A percentile compares a stretch with the other conserved stretches of the same genome.
phyloP scores from a whole-genome alignment of 2,888 invertebrate species.

The Mimas tiliae region DNA sequence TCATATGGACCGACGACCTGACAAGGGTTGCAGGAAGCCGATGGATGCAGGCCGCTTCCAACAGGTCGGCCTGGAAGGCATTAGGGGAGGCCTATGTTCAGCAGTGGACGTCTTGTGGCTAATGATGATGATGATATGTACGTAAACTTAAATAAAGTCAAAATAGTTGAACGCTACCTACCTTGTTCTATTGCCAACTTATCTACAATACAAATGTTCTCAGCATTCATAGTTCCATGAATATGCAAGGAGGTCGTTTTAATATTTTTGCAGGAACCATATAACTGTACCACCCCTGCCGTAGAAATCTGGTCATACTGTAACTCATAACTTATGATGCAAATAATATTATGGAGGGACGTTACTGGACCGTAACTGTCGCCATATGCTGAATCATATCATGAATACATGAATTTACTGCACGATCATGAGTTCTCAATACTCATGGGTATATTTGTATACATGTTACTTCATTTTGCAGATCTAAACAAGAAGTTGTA shows the following conservation, averaged over 20 bases:
- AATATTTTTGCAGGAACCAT: not conserved
- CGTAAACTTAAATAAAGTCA: not conserved
- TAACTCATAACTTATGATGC: slow-evolving; percentile 29
- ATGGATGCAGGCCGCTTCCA: too few relatives aligned
- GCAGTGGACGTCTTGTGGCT: too few relatives aligned
- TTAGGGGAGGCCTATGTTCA: too few relatives aligned
- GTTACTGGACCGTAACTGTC: slow-evolving; percentile 24
- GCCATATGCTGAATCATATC: slow-evolving; percentile 22
- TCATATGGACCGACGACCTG: too few relatives aligned
- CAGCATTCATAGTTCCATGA: not conserved
- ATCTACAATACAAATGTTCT: not conserved
- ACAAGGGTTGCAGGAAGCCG: too few relatives aligned
- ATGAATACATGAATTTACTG: slow-evolving; percentile 16
- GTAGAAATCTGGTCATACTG: slow-evolving; percentile 24
- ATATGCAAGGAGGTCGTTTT: not conserved
- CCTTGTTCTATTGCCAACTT: not conserved
- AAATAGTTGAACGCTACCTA: not conserved
- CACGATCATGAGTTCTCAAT: not conserved
- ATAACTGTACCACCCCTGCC: slow-evolving; percentile 13
- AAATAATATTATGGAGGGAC: slow-evolving; percentile 30
- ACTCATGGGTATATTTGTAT: not conserved
- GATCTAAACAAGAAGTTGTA: too few relatives aligned
- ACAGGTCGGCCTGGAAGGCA: too few relatives aligned
- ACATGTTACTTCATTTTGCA: not conserved
- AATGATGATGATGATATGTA: too few relatives aligned